Conservation (phyloP, 2,113 vertebrate genomes). For the Syrrhaptes paradoxus region DNA sequence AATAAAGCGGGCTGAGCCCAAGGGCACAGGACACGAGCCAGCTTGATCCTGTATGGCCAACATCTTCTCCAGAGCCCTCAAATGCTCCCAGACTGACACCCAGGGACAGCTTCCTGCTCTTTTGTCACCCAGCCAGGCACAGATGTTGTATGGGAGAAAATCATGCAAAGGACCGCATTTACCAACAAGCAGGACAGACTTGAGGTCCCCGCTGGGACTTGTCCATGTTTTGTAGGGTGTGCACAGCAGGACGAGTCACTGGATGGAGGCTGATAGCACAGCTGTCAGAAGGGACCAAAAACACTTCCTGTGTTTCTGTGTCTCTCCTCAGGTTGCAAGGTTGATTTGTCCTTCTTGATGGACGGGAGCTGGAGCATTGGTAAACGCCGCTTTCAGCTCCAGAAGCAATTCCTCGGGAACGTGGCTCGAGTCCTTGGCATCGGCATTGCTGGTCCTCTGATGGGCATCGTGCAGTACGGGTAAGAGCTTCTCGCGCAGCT, state of each 20-base stretch:
- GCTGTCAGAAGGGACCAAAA: neutral
- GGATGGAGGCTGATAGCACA: neutral
- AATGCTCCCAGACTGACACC: neutral
- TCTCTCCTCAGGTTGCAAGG: slow-evolving; percentile 85
- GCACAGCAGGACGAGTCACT: neutral
- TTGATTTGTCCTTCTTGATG: slow-evolving; percentile 92
- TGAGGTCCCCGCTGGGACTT: neutral
- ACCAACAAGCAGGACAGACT: neutral
- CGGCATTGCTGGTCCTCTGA: slow-evolving; percentile 86
- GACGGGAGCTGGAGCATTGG: slow-evolving; percentile 96
- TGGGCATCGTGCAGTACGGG: slow-evolving; percentile 96
- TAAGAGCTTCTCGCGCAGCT: slow-evolving; percentile 57
- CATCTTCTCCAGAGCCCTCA: neutral
- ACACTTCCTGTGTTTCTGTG: neutral
- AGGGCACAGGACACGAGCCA: neutral
- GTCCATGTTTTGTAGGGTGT: neutral
- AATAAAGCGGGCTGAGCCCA: neutral
- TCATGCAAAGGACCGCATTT: neutral
- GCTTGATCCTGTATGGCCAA: neutral
- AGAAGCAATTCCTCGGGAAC: slow-evolving; percentile 90
- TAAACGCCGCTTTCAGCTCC: slow-evolving; percentile 92
- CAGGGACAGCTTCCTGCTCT: neutral
- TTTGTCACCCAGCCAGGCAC: neutral
- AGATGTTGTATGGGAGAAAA: neutral
- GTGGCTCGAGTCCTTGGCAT: slow-evolving; percentile 87